Evolutionary conservation across 2,797 vertebrate species (phyloP), one percentile per base, ranked within the genome.

Genomic region (Tiaroga cobitis): DNA sequence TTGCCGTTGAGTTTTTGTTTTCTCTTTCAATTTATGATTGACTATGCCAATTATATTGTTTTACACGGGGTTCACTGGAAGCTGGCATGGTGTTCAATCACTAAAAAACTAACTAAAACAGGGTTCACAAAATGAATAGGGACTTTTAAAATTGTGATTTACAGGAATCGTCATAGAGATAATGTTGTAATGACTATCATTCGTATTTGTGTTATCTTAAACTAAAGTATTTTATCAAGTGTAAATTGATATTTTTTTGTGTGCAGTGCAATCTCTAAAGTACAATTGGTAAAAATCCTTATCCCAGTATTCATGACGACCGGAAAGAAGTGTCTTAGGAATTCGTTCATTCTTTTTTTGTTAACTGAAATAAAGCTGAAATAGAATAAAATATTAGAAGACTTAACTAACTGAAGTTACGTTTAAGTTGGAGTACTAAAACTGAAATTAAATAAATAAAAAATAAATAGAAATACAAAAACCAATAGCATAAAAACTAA

Each of bases 11-110:
- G 29, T 43, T 19, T 70, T 39, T 29, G 19, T 70, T 39, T 32
- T 81, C 21, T 54, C 19, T 82, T 56, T 34, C 10, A 7, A 19
- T 82, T 74, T 82, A 63, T 73, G 39, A 26, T 41, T 34, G 81
- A 61, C 69, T 41, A 2, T 32, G 6, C 18, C 74, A 39, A 1
- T 82, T 37, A 41, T 41, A 51, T 81, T 29, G 34, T 70, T 39
- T 54, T 70, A 41, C n/a, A 21, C 18, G 0, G 34, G 16, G 34
- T 41, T 81, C 51, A 26, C 75, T 37, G 32, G 7, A 77, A 59
- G 13, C 51, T 78, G 75, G 13, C 19, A 37, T 56, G 3, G 10
- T 5, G 1, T 34, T 75, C 15, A 24, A n/a, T 24, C 19, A 54
- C 49, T 37, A 8, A 34, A 51, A 51, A 46, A 37, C 19, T 24